Conservation (phyloP, 2,113 vertebrate genomes). For the Hippocampus guttulatus region DNA sequence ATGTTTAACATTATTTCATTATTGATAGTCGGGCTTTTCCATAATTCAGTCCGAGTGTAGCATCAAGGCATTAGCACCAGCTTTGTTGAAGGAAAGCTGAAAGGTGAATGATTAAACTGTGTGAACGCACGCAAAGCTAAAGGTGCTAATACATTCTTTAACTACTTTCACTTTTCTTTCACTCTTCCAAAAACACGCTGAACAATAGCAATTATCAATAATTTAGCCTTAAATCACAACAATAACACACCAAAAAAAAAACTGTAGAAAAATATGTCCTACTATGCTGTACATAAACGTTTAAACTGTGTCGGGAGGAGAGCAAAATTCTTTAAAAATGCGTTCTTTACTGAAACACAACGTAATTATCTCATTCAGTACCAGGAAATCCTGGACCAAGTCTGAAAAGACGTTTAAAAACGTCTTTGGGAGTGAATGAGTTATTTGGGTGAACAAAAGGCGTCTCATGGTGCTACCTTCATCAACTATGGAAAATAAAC, state of each 20-base stretch:
- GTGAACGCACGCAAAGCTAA: constrained; percentile 12
- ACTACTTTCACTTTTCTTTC: background rate
- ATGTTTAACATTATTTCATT: constrained; percentile 24
- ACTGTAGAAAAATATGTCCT: too few relatives aligned
- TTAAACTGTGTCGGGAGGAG: background rate
- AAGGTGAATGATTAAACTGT: constrained; percentile 1
- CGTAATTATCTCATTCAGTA: too few relatives aligned
- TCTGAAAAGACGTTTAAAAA: too few relatives aligned
- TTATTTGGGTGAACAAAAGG: too few relatives aligned
- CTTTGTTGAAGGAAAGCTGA: background rate
- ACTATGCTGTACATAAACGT: background rate
- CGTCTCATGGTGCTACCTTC: too few relatives aligned
- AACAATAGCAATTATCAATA: background rate
- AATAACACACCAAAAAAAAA: too few relatives aligned
- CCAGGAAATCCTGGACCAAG: too few relatives aligned
- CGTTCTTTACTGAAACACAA: too few relatives aligned
- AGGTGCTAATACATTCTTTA: constrained; percentile 22
- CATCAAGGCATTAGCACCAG: background rate
- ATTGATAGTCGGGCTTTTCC: constrained; percentile 34
- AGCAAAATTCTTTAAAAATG: too few relatives aligned
- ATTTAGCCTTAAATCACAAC: too few relatives aligned
- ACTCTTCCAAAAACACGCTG: background rate
- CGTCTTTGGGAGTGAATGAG: too few relatives aligned
- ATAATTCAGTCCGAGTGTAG: constrained; percentile 18
- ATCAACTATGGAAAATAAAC: too few relatives aligned